Base-by-base conservation (phyloP, 1,140 invertebrate genomes). In the Drosophila cardini region DNA sequence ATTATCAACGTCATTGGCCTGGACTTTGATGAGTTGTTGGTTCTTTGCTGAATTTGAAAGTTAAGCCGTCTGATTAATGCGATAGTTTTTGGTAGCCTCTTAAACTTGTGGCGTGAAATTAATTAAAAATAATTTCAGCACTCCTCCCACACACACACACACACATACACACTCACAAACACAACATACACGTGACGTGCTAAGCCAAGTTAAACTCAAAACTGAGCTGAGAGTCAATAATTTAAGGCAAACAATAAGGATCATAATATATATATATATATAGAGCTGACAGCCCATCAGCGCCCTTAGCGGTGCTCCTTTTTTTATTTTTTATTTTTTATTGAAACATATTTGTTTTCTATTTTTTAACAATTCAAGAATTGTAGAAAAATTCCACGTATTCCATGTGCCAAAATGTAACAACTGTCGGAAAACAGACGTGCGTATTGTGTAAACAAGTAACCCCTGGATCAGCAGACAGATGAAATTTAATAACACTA, bases 1-100 rank as follows among this genome's bases (percentile, higher is more conserved):
- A 87, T 87, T 87, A 76, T 87, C 86, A 84, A 70, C 84, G 80
- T 87, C 84, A 89, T 87, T 89, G 84, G 72, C 76, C 73, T 63
- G 63, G 84, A 87, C 84, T 89, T 87, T 87, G 84, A 87, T 72
- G 76, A 48, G 79, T 65, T 71, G 72, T 48, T 71, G 60, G 72
- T 46, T 68, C 42, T 50, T 45, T 36, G 48, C 13, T 42, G 40
- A 63, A 70, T 52, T 60, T 65, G 52, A 64, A 73, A 69, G 63
- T 77, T 82, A 72, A 68, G 45, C 48, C 65, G 79, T 16, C 76
- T 87, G 84, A 89, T 87, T 87, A 87, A 87, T 89, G 84, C 70
- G 86, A 89, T 89, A 87, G 84, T 87, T 86, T 86, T 67, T 46
- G 73, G 58, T 45, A 72, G 58, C 62, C 53, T 64, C 78, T 80